Percentiles rank a stretch among this genome's conserved stretches.
These are phyloP conservation scores for Drosophila pachea DNA, from an alignment of 1,140 invertebrate genomes.

Conservation along the genomic window DNA sequence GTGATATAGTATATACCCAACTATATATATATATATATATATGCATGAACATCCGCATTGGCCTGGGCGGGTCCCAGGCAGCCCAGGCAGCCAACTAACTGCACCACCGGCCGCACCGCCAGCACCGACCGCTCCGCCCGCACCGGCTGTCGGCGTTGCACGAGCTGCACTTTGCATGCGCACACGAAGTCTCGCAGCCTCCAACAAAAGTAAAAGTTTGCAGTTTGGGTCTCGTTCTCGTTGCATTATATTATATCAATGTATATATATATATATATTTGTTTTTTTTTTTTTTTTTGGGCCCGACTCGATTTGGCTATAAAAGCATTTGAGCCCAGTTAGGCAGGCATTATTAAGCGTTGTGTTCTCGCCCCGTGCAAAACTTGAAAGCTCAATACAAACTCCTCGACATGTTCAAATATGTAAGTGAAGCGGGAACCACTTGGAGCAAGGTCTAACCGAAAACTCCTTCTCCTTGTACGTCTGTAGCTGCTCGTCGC, in stretches of 20 bases:
- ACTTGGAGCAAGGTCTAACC: not conserved
- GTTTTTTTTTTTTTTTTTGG: conserved; percentile 36
- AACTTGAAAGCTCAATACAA: conserved; percentile 1
- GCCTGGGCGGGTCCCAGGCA: conserved; percentile 32
- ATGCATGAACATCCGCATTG: conserved; percentile 61
- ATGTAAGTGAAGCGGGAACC: conserved; percentile 52
- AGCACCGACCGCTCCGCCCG: not conserved
- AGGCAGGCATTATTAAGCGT: conserved; percentile 62
- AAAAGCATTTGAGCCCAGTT: conserved; percentile 63
- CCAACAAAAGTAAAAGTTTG: conserved; percentile 72
- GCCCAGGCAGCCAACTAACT: too few species aligned
- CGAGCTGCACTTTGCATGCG: conserved; percentile 58
- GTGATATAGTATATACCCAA: conserved; percentile 9
- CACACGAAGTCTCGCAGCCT: conserved; percentile 45
- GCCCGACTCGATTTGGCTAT: conserved; percentile 52
- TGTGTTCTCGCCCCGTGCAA: conserved; percentile 62
- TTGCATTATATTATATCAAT: conserved; percentile 13
- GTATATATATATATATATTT: not conserved
- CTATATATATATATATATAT: conserved; percentile 12
- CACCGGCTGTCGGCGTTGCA: conserved; percentile 8
- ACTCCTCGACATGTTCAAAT: conserved; percentile 65
- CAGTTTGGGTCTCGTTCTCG: conserved; percentile 24
- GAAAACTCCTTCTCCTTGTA: not conserved
- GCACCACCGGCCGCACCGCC: not conserved
- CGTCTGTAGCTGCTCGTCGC: conserved; percentile 56